A percentile compares a stretch with the other conserved stretches of the same genome.
phyloP scores from a whole-genome alignment of 2,888 invertebrate genomes.

The Plebejus melissa region DNA sequence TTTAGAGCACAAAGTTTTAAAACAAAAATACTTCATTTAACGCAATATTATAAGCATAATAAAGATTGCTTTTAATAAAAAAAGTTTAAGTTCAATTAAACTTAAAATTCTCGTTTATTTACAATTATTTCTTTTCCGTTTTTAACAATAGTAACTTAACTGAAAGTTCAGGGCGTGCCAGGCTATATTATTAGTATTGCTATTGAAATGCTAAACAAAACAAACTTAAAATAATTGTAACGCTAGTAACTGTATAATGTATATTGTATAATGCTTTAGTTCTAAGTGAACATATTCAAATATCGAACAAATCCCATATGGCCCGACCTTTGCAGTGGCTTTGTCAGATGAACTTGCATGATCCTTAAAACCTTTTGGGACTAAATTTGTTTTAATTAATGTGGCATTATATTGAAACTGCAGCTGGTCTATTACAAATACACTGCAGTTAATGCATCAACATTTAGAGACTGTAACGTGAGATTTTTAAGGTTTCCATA shows the following conservation, averaged over 20 bases:
- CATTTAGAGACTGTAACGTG: background rate
- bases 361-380: slow-evolving; percentile 3
- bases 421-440: background rate
- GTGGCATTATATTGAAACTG: background rate
- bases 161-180: too few relatives aligned
- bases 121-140: too few relatives aligned
- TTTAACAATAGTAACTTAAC: too few relatives aligned
- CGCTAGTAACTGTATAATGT: background rate
- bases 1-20: too few relatives aligned
- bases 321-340: background rate
- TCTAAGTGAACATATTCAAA: background rate
- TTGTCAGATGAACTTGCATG: slow-evolving; percentile 1
- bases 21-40: too few relatives aligned
- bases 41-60: too few relatives aligned
- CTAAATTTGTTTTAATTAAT: slow-evolving; percentile 7
- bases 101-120: too few relatives aligned
- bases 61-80: too few relatives aligned
- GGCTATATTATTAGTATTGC: too few relatives aligned
- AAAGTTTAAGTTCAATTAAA: too few relatives aligned
- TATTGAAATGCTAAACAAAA: too few relatives aligned
- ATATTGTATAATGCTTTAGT: background rate
- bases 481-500: too few relatives aligned
- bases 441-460: background rate
- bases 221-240: background rate
- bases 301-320: background rate